Percentiles rank a stretch among this genome's conserved stretches.
Evolutionary conservation across 2,888 invertebrate species (phyloP).

Genomic region (Timema podura): DNA sequence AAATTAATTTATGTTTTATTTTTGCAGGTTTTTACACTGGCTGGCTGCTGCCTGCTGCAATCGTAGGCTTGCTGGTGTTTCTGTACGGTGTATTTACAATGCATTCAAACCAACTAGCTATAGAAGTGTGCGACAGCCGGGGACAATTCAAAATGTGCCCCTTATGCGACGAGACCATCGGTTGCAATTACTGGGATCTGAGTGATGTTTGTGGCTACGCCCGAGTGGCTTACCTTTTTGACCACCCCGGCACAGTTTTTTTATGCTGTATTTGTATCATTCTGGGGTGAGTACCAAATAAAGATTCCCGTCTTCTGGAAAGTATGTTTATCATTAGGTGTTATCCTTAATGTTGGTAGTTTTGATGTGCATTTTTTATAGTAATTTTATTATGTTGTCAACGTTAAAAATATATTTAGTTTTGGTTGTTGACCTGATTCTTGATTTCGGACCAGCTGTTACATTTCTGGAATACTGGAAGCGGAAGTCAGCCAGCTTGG

Average conservation of each 20-base stretch:
- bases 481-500: conserved; percentile 50
- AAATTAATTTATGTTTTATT: background rate
- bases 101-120: conserved; percentile 46
- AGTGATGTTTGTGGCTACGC: conserved; percentile 51
- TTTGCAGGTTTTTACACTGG: conserved; percentile 53
- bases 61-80: conserved; percentile 54
- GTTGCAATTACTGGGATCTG: conserved; percentile 52
- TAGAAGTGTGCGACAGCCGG: conserved; percentile 48
- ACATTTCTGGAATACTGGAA: conserved; percentile 57
- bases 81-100: conserved; percentile 50
- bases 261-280: conserved; percentile 52
- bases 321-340: too few species aligned
- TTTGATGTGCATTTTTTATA: too few species aligned
- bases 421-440: background rate
- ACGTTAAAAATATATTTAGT: background rate
- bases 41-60: conserved; percentile 52
- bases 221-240: conserved; percentile 51
- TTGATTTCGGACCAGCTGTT: conserved; percentile 44
- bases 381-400: too few species aligned
- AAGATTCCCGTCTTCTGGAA: background rate
- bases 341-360: too few species aligned
- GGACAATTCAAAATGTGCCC: conserved; percentile 53
- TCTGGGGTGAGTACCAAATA: conserved; percentile 47
- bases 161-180: conserved; percentile 49
- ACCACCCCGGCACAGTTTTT: conserved; percentile 55